Base-by-base conservation (phyloP, 2,113 vertebrate species). In the Pterophyllum scalare region DNA sequence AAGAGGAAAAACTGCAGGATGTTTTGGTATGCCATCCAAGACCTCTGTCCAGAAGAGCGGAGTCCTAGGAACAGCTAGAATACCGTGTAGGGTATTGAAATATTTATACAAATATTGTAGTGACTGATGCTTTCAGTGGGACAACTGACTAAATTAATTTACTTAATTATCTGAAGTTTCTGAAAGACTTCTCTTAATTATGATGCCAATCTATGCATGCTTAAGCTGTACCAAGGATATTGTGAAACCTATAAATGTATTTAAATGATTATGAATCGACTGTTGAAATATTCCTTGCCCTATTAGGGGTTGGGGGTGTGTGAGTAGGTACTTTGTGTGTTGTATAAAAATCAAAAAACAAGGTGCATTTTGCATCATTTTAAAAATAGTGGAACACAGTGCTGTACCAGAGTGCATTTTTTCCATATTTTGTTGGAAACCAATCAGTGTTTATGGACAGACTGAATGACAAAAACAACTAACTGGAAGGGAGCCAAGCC, bases 401-500 rank as follows among this genome's bases (percentile, higher is more conserved):
- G 20, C 11, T 58, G 9, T 9, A 31, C 13, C 22, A 6, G 40
- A 10, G 77, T 26, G 28, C 49, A 31, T 31, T 72, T 58, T 54
- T 56, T 11, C 7, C 43, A 15, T 72, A 24, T 82, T 78, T 59
- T 56, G 17, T 74, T 20, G 15, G 65, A 85, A 85, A 87, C 74
- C 60, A 82, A 59, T 79, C 7, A 19, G 35, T 31, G 12, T 72
- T 84, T 86, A 83, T 59, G 1, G 79, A 87, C 12, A 77, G 75
- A 74, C 49, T 54, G 15, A 82, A 77, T 60, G 38, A 38, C 22
- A 77, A 85, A 65, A 80, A 85, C 8, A 65, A 61, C 2, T 13
- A 31, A 22, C 40, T 82, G 86, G 87, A 82, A 87, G 52, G 40
- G 56, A 35, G 83, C 79, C 59, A 78, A 70, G 64, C n/a, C 60